Percentiles rank a stretch among this genome's conserved stretches.
phyloP scores from a whole-genome alignment of 2,113 vertebrate species.

The Varanus komodoensis region DNA sequence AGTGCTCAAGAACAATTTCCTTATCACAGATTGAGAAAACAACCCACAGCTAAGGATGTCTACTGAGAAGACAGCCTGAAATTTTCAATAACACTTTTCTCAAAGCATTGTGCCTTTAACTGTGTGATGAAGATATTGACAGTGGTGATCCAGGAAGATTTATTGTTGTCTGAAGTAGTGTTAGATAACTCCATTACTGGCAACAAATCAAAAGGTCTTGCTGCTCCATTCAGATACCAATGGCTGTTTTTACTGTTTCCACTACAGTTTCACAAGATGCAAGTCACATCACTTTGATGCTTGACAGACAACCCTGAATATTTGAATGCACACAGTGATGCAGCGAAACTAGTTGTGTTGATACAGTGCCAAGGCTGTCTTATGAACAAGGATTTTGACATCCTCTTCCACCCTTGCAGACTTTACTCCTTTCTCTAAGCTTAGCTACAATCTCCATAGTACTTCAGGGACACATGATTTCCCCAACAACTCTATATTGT shows the following conservation, averaged over 20 bases:
- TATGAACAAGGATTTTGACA: too few relatives aligned
- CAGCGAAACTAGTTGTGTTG: too few relatives aligned
- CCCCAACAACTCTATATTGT: too few relatives aligned
- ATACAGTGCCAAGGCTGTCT: too few relatives aligned
- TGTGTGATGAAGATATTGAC: not conserved
- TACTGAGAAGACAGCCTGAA: not conserved
- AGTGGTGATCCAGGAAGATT: not conserved
- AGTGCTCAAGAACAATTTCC: not conserved
- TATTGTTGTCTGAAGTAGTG: not conserved
- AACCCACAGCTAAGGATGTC: not conserved
- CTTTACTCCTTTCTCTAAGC: too few relatives aligned
- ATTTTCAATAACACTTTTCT: not conserved
- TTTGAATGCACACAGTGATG: not conserved
- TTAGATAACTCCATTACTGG: not conserved
- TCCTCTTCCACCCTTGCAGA: too few relatives aligned
- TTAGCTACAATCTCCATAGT: too few relatives aligned
- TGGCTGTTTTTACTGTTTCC: too few relatives aligned
- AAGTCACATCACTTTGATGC: not conserved
- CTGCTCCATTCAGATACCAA: too few relatives aligned
- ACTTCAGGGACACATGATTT: too few relatives aligned
- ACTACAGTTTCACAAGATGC: too few relatives aligned
- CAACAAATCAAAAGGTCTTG: not conserved
- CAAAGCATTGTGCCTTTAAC: not conserved
- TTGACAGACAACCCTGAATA: not conserved
- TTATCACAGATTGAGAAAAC: not conserved